phyloP scores from a whole-genome alignment of 2,113 vertebrate genomes.

The Aythya baeri region DNA sequence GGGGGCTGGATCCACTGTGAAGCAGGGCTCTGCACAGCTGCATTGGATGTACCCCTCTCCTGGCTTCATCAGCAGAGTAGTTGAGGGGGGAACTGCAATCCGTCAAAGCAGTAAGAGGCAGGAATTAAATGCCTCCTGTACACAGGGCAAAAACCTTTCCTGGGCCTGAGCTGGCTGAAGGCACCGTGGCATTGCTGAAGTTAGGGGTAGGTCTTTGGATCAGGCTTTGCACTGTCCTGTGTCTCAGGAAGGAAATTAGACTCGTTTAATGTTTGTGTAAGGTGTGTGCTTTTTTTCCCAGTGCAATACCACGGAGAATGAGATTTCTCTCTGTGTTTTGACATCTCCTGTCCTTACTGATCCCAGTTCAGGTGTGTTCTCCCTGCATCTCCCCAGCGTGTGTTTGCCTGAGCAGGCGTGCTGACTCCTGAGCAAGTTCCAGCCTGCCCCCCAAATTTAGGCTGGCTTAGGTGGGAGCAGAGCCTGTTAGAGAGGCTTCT shows the following conservation, averaged over 20 bases:
- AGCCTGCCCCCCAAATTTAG: neutral
- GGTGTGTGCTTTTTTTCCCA: neutral
- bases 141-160: neutral
- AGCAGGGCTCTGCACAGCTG: neutral
- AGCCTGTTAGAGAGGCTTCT: neutral
- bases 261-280: neutral
- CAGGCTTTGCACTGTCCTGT: neutral
- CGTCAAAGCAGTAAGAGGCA: neutral
- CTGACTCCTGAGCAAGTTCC: constrained; percentile 13
- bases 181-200: neutral
- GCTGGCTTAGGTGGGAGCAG: neutral
- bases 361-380: neutral
- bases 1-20: neutral
- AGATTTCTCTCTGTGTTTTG: neutral
- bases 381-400: neutral
- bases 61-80: neutral
- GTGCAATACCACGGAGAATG: neutral
- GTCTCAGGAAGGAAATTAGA: neutral
- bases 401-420: neutral
- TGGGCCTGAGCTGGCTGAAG: neutral
- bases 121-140: neutral
- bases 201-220: neutral
- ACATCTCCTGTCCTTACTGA: neutral
- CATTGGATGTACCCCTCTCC: neutral
- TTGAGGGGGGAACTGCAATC: neutral